Base-by-base conservation (phyloP, 2,797 vertebrate species). In the Gymnothorax javanicus region DNA sequence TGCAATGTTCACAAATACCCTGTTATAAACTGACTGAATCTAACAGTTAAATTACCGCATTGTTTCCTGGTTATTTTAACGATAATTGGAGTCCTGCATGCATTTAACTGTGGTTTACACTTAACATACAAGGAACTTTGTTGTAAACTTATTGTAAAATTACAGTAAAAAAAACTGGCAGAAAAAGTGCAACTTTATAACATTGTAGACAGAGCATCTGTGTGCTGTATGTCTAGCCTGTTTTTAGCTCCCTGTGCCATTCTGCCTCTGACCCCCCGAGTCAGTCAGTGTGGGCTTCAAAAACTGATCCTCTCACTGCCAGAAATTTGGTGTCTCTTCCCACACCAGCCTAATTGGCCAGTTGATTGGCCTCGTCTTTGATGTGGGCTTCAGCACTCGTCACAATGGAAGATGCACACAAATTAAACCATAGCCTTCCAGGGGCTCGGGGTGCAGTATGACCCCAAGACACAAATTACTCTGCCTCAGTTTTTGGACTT, bases 321-420 rank as follows among this genome's bases (percentile, higher is more conserved):
- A 50, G 73, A 87, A 85, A 81, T 75, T 64, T n/a, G 67, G 82
- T 50, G 17, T 58, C 67, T 81, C 67, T 79, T 58, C 54, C 83
- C 11, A 23, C 54, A 25, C 33, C 7, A 2, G 59, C 82, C 69
- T 90, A 87, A 87, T 90, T 85, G 88, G 89, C 81, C n/a, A 50
- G 71, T 85, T 86, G 87, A 87, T 86, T 84, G 60, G 83, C 62
- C 59, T 20, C 33, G 52, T 17, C 87, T 89, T 90, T 90, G 86
- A 88, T 85, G 77, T 89, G 85, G 27, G 25, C 50, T 8, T 17
- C 25, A 67, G 27, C 60, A 52, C 33, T 33, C 17, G 58, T 20
- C 71, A 56, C 3, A 85, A 84, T 27, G 54, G 60, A 86, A 71
- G 62, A 60, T 82, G 23, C 43, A 75, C 33, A 59, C 59, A 54